phyloP scores from a whole-genome alignment of 2,888 invertebrate species.

The Trichopria drosophilae region DNA sequence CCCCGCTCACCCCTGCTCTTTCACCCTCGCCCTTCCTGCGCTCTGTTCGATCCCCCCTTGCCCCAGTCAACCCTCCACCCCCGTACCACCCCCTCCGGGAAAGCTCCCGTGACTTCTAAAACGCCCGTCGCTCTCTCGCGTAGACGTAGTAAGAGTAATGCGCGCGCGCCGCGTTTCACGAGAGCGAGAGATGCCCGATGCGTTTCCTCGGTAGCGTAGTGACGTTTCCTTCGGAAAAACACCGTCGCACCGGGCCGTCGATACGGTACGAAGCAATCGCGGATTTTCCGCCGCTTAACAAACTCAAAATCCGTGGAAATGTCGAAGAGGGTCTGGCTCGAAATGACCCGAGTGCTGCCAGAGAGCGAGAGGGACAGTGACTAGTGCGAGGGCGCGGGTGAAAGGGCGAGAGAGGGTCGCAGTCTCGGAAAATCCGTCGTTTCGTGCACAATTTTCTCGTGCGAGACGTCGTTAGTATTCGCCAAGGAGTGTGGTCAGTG shows the following conservation, averaged over 20 bases:
- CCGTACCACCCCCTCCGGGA: slow-evolving; percentile 25
- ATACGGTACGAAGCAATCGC: too few species aligned
- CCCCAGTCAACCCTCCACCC: slow-evolving; percentile 18
- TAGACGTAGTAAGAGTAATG: slow-evolving; percentile 53
- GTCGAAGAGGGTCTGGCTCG: too few species aligned
- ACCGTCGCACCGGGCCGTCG: too few species aligned
- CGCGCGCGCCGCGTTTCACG: slow-evolving; percentile 46
- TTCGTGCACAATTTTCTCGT: too few species aligned
- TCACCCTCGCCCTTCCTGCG: slow-evolving; percentile 23
- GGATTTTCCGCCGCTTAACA: slow-evolving; percentile 27
- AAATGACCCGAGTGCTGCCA: slow-evolving; percentile 31
- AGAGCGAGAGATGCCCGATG: slow-evolving; percentile 37
- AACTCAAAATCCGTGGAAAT: slow-evolving; percentile 7
- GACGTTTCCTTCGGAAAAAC: slow-evolving; percentile 21
- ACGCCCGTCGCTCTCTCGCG: slow-evolving; percentile 42
- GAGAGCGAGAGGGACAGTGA: slow-evolving; percentile 25
- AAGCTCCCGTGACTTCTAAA: slow-evolving; percentile 34
- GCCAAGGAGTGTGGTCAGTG: too few species aligned
- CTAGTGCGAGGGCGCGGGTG: slow-evolving; percentile 22
- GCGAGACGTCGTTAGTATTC: too few species aligned
- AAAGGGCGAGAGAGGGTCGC: slow-evolving; percentile 15
- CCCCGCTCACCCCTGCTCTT: slow-evolving; percentile 23
- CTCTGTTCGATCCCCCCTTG: slow-evolving; percentile 5
- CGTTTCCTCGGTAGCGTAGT: slow-evolving; percentile 34
- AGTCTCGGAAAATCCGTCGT: too few species aligned